A percentile compares a stretch with the other conserved stretches of the same genome.
Conservation (phyloP, 2,888 invertebrate genomes). For the Bombyx huttoni region DNA sequence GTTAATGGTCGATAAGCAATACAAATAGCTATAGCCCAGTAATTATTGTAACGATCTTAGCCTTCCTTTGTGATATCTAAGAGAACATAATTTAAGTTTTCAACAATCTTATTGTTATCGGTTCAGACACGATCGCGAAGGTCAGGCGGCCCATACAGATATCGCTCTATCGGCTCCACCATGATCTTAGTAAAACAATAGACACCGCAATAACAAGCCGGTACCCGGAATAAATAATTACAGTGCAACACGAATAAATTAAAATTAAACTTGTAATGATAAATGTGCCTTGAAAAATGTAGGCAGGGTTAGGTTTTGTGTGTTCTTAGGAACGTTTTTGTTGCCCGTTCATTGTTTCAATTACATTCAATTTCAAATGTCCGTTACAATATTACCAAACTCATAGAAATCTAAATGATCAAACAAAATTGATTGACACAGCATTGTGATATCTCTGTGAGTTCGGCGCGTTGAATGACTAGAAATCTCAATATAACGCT, state of each 20-base stretch:
- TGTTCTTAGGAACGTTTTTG: too few species aligned
- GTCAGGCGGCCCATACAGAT: constrained; percentile 11
- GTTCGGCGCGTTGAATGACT: too few species aligned
- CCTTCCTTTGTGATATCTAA: constrained; percentile 33
- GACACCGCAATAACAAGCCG: constrained; percentile 17
- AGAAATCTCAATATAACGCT: too few species aligned
- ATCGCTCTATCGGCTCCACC: constrained; percentile 10
- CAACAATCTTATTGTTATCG: constrained; percentile 49
- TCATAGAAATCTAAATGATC: too few species aligned
- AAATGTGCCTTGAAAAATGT: not conserved
- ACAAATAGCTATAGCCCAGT: constrained; percentile 24
- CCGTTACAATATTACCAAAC: too few species aligned
- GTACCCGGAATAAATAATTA: constrained; percentile 24
- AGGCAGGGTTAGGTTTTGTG: too few species aligned
- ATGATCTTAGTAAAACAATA: constrained; percentile 21
- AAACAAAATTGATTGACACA: too few species aligned
- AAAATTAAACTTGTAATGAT: not conserved
- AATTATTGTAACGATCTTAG: constrained; percentile 33
- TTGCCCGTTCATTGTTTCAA: too few species aligned
- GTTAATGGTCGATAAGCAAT: constrained; percentile 21
- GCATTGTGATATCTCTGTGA: too few species aligned
- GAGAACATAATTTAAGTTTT: constrained; percentile 41
- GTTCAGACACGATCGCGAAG: constrained; percentile 17
- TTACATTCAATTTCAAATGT: too few species aligned
- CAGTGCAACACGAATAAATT: constrained; percentile 6